Conservation (phyloP, 2,113 vertebrate species). For the Larimichthys polyactis region DNA sequence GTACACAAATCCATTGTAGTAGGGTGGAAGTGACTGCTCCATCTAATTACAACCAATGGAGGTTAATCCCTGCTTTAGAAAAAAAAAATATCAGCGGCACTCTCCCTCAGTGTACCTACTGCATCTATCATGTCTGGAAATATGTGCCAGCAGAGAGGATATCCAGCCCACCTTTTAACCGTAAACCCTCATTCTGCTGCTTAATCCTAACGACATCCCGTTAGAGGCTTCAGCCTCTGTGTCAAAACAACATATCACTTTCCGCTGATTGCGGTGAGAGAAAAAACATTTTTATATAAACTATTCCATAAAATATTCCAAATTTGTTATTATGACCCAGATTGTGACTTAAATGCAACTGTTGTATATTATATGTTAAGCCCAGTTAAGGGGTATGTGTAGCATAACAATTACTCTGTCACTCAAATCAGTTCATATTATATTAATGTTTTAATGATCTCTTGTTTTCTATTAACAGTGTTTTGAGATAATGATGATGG, state of each 20-base stretch:
- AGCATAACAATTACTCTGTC: not conserved
- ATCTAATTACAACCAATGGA: constrained; percentile 78
- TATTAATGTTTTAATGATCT: constrained; percentile 6
- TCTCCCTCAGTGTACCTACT: constrained; percentile 35
- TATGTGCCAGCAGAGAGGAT: constrained; percentile 55
- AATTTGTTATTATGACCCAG: constrained; percentile 4
- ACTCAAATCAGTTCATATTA: not conserved
- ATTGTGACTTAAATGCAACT: not conserved
- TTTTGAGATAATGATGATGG: constrained; percentile 33
- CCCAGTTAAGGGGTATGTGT: not conserved
- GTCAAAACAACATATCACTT: constrained; percentile 48
- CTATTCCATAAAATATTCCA: constrained; percentile 19
- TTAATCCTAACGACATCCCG: constrained; percentile 68
- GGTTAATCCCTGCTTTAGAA: constrained; percentile 78
- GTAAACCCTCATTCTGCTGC: constrained; percentile 43
- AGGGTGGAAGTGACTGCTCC: constrained; percentile 57
- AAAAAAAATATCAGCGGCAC: not conserved
- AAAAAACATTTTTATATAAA: constrained; percentile 34
- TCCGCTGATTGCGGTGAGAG: constrained; percentile 28
- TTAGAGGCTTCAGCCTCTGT: constrained; percentile 56
- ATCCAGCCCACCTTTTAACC: constrained; percentile 60
- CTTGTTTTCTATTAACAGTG: not conserved
- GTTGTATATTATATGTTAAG: not conserved
- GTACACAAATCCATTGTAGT: constrained; percentile 63
- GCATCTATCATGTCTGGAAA: constrained; percentile 49